phyloP scores from a whole-genome alignment of 2,888 invertebrate species.

The Omphaloscelis lunosa region DNA sequence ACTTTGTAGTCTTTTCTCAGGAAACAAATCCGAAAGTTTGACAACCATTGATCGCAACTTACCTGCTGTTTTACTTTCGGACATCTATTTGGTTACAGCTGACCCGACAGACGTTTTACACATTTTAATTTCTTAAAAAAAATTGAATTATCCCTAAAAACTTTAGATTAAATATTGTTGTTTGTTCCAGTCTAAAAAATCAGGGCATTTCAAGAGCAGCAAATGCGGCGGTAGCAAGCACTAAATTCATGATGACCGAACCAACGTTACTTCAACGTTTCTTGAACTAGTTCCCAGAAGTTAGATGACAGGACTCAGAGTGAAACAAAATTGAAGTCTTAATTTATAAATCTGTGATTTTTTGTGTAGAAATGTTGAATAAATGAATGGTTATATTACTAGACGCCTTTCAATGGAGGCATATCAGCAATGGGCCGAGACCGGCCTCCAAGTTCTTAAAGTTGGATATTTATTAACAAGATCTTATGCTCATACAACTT shows the following conservation, averaged over 20 bases:
- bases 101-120: background rate
- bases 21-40: background rate
- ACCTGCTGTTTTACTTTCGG: background rate
- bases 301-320: constrained; percentile 13
- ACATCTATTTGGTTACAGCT: background rate
- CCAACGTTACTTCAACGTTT: constrained; percentile 14
- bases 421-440: background rate
- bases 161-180: background rate
- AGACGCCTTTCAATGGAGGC: background rate
- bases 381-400: constrained; percentile 31
- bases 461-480: background rate
- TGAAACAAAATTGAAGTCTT: constrained; percentile 5
- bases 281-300: constrained; percentile 1
- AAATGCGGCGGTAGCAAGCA: constrained; percentile 54
- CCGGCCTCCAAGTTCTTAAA: background rate
- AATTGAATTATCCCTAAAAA: background rate
- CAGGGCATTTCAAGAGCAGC: constrained; percentile 70
- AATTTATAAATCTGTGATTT: constrained; percentile 27
- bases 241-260: constrained; percentile 8
- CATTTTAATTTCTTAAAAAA: background rate
- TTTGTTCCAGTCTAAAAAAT: constrained; percentile 80
- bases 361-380: constrained; percentile 37
- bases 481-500: background rate
- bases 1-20: background rate
- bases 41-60: background rate